These are phyloP conservation scores for Limulus polyphemus DNA, from an alignment of 2,888 invertebrate species.

Conservation along the genomic window DNA sequence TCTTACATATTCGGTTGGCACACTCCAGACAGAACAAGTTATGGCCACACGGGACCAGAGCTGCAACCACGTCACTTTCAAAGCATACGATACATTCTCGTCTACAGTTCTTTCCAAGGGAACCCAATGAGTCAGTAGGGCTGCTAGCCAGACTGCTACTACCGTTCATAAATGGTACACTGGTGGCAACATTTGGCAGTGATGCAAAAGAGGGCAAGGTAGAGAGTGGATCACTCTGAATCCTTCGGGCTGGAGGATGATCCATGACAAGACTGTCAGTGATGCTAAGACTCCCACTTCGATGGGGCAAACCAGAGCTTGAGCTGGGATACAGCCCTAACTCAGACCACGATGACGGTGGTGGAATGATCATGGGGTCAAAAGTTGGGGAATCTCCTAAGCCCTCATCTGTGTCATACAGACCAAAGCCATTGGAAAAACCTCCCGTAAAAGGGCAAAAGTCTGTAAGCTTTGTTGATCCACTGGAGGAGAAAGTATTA, in stretches of 20 bases:
- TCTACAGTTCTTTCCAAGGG: constrained; percentile 22
- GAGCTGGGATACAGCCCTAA: constrained; percentile 38
- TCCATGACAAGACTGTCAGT: constrained; percentile 30
- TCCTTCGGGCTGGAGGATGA: constrained; percentile 36
- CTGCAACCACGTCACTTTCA: constrained; percentile 77
- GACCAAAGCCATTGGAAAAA: constrained; percentile 24
- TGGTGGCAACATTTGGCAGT: constrained; percentile 8
- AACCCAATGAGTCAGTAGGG: constrained; percentile 26
- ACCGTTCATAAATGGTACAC: not conserved
- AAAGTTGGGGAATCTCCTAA: constrained; percentile 36
- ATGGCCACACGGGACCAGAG: constrained; percentile 87
- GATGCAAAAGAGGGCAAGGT: constrained; percentile 11
- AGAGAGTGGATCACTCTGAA: constrained; percentile 36
- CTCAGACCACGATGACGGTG: constrained; percentile 24
- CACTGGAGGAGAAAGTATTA: constrained; percentile 29
- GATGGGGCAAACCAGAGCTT: constrained; percentile 22
- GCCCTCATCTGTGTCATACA: constrained; percentile 38
- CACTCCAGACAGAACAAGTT: constrained; percentile 91
- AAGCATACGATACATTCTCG: constrained; percentile 64
- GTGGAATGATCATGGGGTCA: constrained; percentile 29
- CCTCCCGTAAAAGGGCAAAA: constrained; percentile 4
- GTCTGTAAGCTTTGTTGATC: constrained; percentile 26
- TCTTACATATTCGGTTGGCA: constrained; percentile 55
- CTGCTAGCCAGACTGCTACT: constrained; percentile 34
- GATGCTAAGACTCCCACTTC: constrained; percentile 30